Base-by-base conservation (phyloP, 2,888 invertebrate species). In the Eulithis prunata region DNA sequence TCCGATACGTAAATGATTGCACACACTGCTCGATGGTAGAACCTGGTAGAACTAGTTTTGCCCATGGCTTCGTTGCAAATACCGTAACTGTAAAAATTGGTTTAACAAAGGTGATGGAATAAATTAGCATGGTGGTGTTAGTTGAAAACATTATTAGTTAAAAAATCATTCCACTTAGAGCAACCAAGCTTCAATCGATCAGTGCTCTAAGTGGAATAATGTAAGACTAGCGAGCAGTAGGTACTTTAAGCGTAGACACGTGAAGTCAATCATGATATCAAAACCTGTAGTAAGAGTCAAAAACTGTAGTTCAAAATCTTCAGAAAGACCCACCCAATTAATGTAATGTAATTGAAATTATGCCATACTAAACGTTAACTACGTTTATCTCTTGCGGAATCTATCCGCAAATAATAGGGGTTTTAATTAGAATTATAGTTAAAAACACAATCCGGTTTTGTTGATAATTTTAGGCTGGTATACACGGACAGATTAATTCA, bases 331-430 rank as follows among this genome's bases (percentile, higher is more conserved):
- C 12, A 53, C 6, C 12, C 13, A 32, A 36, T n/a, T 47, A 45
- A 49, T 36, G 38, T 14, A 49, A 38, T 41, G 13, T 67, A 67
- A 67, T 64, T 67, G 57, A 67, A 63, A 64, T 64, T 60, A 67
- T 61, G 54, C 63, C 63, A 67, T 63, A 57, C 47, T 53, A 63
- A 47, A 61, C 52, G 56, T 53, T 63, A 56, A 55, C 52, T 38
- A 54, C 43, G 43, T 41, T 62, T 43, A 67, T 67, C 57, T 64
- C 12, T 57, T 57, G 63, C 63, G 45, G 53, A 64, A 67, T 67
- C 67, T 61, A 63, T 54, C 5, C 28, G 60, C 67, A 63, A 67
- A 68, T 64, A 64, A 68, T 62, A 68, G 68, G 62, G 68, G 56
- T 61, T 55, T 64, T 68, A 68, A 68, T 68, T 64, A 64, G 58